A percentile compares a stretch with the other conserved stretches of the same genome.
phyloP scores from a whole-genome alignment of 2,113 vertebrate species.

The Rhynchomys soricoides region DNA sequence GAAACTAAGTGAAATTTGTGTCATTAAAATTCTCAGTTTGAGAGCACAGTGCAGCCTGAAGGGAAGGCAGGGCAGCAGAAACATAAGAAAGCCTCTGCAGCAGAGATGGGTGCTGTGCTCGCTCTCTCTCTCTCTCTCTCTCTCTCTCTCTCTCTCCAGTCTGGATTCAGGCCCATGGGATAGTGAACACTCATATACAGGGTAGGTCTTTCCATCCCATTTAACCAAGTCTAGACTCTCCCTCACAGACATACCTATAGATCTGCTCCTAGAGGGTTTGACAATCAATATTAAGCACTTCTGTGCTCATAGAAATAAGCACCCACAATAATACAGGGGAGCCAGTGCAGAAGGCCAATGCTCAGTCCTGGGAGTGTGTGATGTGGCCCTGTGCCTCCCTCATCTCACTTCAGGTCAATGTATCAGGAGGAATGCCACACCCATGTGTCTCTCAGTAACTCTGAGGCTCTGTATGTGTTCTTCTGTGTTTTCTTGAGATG shows the following conservation, averaged over 20 bases:
- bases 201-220: not conserved
- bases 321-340: not conserved
- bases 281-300: not conserved
- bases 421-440: not conserved
- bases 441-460: not conserved
- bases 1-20: not conserved
- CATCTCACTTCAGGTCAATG: not conserved
- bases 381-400: not conserved
- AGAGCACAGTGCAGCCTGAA: not conserved
- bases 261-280: not conserved
- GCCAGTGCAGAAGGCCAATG: not conserved
- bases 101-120: not conserved
- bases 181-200: not conserved
- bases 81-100: too few species aligned
- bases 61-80: not conserved
- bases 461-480: not conserved
- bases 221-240: too few species aligned
- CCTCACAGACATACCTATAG: not conserved
- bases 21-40: not conserved
- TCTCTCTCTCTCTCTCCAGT: not conserved
- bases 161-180: not conserved
- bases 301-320: not conserved
- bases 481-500: constrained; percentile 67
- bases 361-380: not conserved
- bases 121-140: too few species aligned